Evolutionary conservation across 2,888 invertebrate species (phyloP).

Genomic region (Pristionchus entomophagus): DNA sequence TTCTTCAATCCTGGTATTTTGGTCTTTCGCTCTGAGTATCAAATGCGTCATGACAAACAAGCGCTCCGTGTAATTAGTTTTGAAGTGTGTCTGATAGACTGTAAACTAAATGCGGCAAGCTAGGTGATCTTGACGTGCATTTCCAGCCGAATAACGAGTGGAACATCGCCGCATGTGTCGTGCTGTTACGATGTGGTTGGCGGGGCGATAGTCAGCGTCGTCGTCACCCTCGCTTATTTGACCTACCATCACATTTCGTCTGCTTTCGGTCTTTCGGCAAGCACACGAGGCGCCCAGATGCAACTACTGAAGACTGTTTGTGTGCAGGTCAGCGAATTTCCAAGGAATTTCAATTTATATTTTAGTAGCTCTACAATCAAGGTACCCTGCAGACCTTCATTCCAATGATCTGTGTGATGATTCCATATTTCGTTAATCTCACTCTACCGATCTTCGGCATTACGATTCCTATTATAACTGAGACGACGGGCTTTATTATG

Average conservation of each 20-base stretch:
- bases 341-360: no score
- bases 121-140: no score
- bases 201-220: neutral
- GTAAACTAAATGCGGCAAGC: no score
- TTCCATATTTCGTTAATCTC: no score
- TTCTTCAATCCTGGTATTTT: no score
- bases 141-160: neutral
- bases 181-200: neutral
- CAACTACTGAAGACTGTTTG: neutral
- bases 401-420: no score
- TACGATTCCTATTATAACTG: neutral
- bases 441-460: neutral
- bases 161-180: neutral
- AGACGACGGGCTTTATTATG: neutral
- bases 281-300: neutral
- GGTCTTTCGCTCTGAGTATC: no score
- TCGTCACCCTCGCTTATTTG: neutral
- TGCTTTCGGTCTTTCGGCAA: neutral
- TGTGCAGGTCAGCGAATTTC: neutral
- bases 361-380: neutral
- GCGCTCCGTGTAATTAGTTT: no score
- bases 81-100: no score
- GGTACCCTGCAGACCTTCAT: neutral
- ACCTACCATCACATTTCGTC: neutral
- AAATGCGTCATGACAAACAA: no score